These are phyloP conservation scores for Rotaria sp. DNA, from an alignment of 2,888 invertebrate genomes.

Conservation along the genomic window DNA sequence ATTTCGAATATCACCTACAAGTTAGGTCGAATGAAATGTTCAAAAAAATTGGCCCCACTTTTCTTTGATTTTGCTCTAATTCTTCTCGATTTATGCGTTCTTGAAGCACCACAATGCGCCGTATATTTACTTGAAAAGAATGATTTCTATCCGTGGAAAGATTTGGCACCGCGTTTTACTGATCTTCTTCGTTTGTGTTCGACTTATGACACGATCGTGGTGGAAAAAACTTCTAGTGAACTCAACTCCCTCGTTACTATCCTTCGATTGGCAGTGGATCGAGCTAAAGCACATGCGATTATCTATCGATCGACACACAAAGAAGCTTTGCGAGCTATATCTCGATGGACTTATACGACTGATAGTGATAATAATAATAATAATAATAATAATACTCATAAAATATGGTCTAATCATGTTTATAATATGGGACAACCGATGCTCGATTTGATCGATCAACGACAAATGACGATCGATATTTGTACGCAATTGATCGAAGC, in stretches of 20 bases:
- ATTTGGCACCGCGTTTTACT: neutral
- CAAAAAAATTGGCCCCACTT: neutral
- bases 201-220: neutral
- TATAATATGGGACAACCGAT: neutral
- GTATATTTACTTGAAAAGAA: neutral
- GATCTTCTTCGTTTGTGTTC: neutral
- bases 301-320: neutral
- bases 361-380: neutral
- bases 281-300: neutral
- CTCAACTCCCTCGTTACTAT: neutral
- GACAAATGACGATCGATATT: neutral
- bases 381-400: too few relatives aligned
- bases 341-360: neutral
- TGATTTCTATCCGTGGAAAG: conserved; percentile 13
- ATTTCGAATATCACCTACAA: neutral
- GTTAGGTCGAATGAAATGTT: neutral
- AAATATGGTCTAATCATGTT: neutral
- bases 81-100: neutral
- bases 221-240: neutral
- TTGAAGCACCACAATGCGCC: neutral
- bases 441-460: neutral
- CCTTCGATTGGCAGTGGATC: neutral
- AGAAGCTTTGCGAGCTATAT: neutral
- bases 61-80: neutral
- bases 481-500: neutral